phyloP scores from a whole-genome alignment of 1,140 invertebrate species.

The Calephelis virginiensis region DNA sequence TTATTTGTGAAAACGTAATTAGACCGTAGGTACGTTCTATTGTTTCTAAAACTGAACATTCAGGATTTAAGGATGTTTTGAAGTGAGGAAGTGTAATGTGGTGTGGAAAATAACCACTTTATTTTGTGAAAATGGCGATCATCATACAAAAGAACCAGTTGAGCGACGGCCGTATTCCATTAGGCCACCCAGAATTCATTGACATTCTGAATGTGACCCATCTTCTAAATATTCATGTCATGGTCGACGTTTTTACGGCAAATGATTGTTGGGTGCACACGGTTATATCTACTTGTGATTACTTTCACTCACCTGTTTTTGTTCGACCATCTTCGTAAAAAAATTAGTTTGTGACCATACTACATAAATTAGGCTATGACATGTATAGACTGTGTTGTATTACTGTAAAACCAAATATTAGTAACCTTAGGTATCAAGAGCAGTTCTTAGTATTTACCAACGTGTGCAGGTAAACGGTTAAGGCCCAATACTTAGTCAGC shows the following conservation, averaged over 20 bases:
- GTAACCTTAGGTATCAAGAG: too few relatives aligned
- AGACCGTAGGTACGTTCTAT: neutral
- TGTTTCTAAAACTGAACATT: neutral
- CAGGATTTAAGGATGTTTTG: too few relatives aligned
- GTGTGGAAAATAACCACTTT: neutral
- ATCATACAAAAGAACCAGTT: neutral
- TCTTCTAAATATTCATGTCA: slow-evolving; percentile 8
- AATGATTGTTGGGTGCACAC: neutral
- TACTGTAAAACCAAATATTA: too few relatives aligned
- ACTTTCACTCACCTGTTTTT: neutral
- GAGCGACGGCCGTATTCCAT: slow-evolving; percentile 5
- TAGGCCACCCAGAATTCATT: slow-evolving; percentile 3
- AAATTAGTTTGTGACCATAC: too few relatives aligned
- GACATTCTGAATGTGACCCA: slow-evolving; percentile 11
- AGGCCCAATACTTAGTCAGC: too few relatives aligned
- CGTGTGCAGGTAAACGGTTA: too few relatives aligned
- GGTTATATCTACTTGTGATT: neutral
- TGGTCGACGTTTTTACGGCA: neutral
- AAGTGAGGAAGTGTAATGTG: neutral
- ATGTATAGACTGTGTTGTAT: too few relatives aligned
- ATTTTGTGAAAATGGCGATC: neutral
- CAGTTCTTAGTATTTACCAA: too few relatives aligned
- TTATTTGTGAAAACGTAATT: too few relatives aligned
- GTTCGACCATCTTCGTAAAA: too few relatives aligned
- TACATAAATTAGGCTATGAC: too few relatives aligned